phyloP scores from a whole-genome alignment of 2,113 vertebrate genomes.

The Scophthalmus maximus region DNA sequence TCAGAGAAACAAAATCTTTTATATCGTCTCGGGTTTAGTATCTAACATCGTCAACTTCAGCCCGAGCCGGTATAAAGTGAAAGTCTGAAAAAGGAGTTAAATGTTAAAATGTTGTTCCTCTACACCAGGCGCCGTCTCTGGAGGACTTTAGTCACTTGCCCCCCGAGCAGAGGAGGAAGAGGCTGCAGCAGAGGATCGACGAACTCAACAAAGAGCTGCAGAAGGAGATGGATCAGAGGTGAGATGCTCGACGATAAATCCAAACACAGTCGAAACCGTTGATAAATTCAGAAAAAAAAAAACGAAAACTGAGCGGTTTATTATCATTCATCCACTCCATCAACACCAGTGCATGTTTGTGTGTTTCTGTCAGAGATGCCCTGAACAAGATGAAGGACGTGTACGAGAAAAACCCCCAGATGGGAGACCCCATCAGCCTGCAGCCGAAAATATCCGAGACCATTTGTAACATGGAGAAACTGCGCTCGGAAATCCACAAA shows the following conservation, averaged over 20 bases:
- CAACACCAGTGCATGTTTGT: neutral
- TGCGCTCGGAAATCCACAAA: conserved; percentile 96
- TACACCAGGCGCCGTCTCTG: conserved; percentile 88
- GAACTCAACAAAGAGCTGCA: conserved; percentile 95
- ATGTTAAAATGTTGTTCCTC: conserved; percentile 13
- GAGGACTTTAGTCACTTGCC: conserved; percentile 98
- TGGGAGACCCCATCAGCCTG: conserved; percentile 96
- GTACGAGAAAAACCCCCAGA: conserved; percentile 98
- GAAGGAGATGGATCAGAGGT: conserved; percentile 98
- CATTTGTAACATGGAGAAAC: conserved; percentile 94
- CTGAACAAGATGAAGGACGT: conserved; percentile 99
- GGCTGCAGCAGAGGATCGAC: conserved; percentile 94
- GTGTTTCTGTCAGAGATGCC: conserved; percentile 86
- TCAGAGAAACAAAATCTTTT: neutral
- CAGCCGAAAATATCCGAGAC: conserved; percentile 97
- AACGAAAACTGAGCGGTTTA: no score
- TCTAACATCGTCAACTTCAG: conserved; percentile 1
- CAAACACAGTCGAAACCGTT: neutral
- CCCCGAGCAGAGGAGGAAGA: conserved; percentile 97
- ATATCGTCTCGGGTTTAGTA: rapidly evolving
- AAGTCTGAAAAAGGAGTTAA: neutral
- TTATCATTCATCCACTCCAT: no score
- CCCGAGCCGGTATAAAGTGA: neutral
- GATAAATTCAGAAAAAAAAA: neutral
- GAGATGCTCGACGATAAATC: neutral